These are phyloP conservation scores for Phoxinus phoxinus DNA, from an alignment of 2,113 vertebrate genomes.

Conservation along the genomic window DNA sequence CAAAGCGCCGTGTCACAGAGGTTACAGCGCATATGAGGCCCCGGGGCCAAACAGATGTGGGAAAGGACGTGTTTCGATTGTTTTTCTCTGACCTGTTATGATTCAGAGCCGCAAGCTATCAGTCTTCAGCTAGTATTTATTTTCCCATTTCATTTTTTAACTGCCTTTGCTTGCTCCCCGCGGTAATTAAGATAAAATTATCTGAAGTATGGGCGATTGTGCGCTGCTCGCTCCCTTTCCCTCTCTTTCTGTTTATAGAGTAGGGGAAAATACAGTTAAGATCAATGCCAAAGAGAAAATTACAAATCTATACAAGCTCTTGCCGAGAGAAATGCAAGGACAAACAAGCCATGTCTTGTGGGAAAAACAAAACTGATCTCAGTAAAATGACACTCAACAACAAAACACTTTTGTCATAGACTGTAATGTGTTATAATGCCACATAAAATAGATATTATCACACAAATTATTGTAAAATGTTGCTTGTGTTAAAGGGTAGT, in stretches of 20 bases:
- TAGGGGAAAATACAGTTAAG: slow-evolving; percentile 52
- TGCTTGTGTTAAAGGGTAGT: not conserved
- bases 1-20: slow-evolving; percentile 17
- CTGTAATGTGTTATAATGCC: not conserved
- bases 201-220: slow-evolving; percentile 30
- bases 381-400: slow-evolving; percentile 14
- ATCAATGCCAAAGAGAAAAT: slow-evolving; percentile 59
- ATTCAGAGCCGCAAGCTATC: slow-evolving; percentile 43
- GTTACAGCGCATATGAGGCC: slow-evolving; percentile 47
- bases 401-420: not conserved
- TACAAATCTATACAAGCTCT: slow-evolving; percentile 55
- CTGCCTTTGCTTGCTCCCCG: slow-evolving; percentile 43
- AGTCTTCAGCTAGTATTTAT: slow-evolving; percentile 52
- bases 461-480: not conserved
- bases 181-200: slow-evolving; percentile 64
- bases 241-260: slow-evolving; percentile 37
- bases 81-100: slow-evolving; percentile 53
- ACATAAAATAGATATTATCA: slow-evolving; percentile 3
- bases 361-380: slow-evolving; percentile 22
- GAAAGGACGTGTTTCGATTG: slow-evolving; percentile 53
- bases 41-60: slow-evolving; percentile 47
- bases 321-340: slow-evolving; percentile 21
- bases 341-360: slow-evolving; percentile 42
- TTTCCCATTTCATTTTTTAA: slow-evolving; percentile 60
- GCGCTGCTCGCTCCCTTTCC: slow-evolving; percentile 11